Evolutionary conservation across 1,140 invertebrate genomes (phyloP), one percentile per base, ranked within the genome.

Genomic region (Sarcophaga peregrina): DNA sequence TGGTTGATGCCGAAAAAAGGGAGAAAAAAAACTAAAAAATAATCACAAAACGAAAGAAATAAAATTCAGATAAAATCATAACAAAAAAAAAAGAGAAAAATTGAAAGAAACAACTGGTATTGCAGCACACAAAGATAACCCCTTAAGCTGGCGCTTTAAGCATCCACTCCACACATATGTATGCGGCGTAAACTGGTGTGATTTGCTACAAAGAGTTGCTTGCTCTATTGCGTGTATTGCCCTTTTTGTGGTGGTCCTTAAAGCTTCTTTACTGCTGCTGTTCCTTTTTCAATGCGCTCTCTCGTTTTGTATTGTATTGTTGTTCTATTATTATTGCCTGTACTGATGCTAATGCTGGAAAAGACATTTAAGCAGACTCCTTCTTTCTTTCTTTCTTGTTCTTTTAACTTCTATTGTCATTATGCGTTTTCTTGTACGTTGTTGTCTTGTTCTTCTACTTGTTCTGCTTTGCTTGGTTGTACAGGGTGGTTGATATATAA

Each of bases 51-150:
- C 10, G 73, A 46, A 75, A n/a, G n/a, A n/a, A 78, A 78, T 50
- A 78, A 47, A 78, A 78, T 78, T 50, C 75, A 78, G 75, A 78
- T 78, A 78, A 78, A 78, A 78, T 78, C 75, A 78, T 78, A 78
- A 78, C 48, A n/a, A n/a, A n/a, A n/a, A n/a, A n/a, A n/a, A n/a
- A n/a, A n/a, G n/a, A n/a, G n/a, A 47, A 75, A 78, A 78, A 78
- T 47, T 15, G 73, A 47, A 45, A 20, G 48, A 47, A 76, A 76
- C 37, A 78, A 78, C 75, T 78, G 75, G 47, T 78, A 78, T 78
- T 78, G 75, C 37, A n/a, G n/a, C n/a, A n/a, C n/a, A 78, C 75
- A 78, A 78, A 78, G 75, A 78, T 78, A 78, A 78, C 75, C 75
- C 75, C 75, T 78, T 78, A 78, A 50, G 75, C 47, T 78, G 75